Conservation (phyloP, 53 echinoderm and acorn worm genomes). For the Hippasteria phrygiana region DNA sequence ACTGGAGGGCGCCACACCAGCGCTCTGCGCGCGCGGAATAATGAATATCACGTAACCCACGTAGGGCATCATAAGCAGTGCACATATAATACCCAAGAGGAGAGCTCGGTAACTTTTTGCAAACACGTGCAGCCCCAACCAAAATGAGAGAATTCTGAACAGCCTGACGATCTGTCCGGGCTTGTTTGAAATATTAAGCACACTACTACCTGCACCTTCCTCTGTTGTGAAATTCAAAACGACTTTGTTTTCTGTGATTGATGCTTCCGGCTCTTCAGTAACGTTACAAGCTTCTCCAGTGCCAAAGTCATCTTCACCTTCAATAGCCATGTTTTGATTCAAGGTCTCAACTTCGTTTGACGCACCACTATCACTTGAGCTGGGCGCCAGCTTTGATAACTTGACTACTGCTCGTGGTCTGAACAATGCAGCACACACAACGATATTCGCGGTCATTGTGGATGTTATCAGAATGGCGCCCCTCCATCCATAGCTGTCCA, state of each 20-base stretch:
- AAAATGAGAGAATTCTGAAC: neutral
- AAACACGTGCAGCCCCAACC: neutral
- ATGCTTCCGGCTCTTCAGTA: neutral
- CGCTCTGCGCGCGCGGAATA: neutral
- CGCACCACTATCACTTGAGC: neutral
- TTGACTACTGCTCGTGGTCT: neutral
- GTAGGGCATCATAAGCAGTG: neutral
- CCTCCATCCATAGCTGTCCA: conserved; percentile 36
- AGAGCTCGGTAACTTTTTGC: neutral
- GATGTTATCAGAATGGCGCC: conserved; percentile 7
- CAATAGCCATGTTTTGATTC: neutral
- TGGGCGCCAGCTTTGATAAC: neutral
- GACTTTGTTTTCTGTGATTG: no score
- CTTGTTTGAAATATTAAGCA: neutral
- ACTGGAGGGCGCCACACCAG: neutral
- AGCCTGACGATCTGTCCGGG: neutral
- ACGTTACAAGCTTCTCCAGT: no score
- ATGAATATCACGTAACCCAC: neutral
- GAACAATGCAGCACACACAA: neutral
- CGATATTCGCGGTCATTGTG: conserved; percentile 5
- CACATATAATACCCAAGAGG: neutral
- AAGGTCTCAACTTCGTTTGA: neutral
- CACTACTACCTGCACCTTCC: neutral
- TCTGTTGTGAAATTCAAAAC: neutral
- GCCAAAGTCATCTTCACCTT: neutral